Percentiles rank a stretch among this genome's conserved stretches.
phyloP scores from a whole-genome alignment of 2,113 vertebrate genomes.

The Lepus americanus region DNA sequence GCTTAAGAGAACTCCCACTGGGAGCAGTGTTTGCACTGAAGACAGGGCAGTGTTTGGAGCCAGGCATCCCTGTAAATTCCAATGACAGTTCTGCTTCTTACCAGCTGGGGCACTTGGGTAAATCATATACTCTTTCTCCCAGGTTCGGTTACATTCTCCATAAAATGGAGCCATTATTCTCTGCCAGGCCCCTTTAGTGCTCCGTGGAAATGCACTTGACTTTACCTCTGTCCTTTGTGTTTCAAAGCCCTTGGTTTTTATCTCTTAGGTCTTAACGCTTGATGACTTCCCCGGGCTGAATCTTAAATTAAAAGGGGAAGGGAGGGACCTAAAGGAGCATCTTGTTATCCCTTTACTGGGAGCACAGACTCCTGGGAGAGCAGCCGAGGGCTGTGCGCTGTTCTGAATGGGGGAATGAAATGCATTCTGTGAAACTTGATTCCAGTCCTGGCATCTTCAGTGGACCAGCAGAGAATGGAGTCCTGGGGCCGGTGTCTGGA shows the following conservation, averaged over 20 bases:
- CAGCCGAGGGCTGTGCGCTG: background rate
- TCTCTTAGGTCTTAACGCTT: background rate
- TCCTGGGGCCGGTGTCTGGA: too few relatives aligned
- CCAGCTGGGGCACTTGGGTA: background rate
- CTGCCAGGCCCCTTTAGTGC: background rate
- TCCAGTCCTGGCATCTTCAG: background rate
- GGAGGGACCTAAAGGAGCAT: background rate
- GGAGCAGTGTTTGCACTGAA: background rate
- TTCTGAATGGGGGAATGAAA: background rate
- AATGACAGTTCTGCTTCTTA: background rate
- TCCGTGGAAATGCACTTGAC: background rate
- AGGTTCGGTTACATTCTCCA: background rate
- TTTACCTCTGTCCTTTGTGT: background rate
- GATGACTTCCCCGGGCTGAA: constrained; percentile 18
- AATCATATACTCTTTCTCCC: constrained; percentile 1
- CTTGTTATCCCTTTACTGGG: background rate
- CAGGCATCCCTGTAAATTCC: background rate
- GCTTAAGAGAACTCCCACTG: background rate
- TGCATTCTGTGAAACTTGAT: background rate
- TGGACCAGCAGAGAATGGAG: background rate
- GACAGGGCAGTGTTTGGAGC: background rate
- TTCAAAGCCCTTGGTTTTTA: constrained; percentile 54
- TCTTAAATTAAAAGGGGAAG: constrained; percentile 16
- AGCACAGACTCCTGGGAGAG: background rate
- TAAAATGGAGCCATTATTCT: constrained; percentile 28